Base-by-base conservation (phyloP, 2,888 invertebrate species). In the Sphaerophoria rueppellii region DNA sequence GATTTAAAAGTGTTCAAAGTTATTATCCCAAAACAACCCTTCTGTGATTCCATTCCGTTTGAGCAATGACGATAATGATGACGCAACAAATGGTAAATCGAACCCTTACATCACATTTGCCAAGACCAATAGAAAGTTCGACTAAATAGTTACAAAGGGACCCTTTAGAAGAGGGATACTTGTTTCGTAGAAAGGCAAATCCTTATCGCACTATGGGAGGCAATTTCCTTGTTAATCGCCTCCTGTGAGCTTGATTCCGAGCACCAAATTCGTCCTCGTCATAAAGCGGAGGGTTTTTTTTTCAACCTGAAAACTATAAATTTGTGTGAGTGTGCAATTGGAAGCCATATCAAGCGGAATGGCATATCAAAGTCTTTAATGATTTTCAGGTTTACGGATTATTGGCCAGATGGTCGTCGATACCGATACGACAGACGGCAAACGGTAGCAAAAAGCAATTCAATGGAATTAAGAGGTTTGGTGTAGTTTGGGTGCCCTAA, bases 41-140 rank as follows among this genome's bases (percentile, higher is more conserved):
- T 57, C 65, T 76, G 32, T 72, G 72, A 80, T 80, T 83, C 67
- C 67, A 61, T 67, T 71, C 63, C 79, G 46, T 79, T 79, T 75
- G 67, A 69, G 55, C 83, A 67, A 80, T 63, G 79, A 76, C 75
- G 83, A 80, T 83, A 80, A 83, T 80, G 83, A 83, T 83, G 83
- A 83, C 83, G 83, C 83, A 83, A 83, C 80, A 83, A 83, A 83
- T 80, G 75, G 35, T 76, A 72, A 71, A 75, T 69, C 71, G 67
- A 83, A 80, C 67, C 83, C 79, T 63, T 55, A 52, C 50, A 52
- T 65, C 65, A 52, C 50, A 50, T 35, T 4, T 7, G 46, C 34
- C 14, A 6, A 11, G 16, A 16, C 6, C 12, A 2, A 16, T 50
- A n/a, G 14, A 6, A n/a, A 50, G 35, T 48, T 48, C 4, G 5